Base-by-base conservation (phyloP, 2,797 vertebrate species). In the Cirrhinus mrigala region DNA sequence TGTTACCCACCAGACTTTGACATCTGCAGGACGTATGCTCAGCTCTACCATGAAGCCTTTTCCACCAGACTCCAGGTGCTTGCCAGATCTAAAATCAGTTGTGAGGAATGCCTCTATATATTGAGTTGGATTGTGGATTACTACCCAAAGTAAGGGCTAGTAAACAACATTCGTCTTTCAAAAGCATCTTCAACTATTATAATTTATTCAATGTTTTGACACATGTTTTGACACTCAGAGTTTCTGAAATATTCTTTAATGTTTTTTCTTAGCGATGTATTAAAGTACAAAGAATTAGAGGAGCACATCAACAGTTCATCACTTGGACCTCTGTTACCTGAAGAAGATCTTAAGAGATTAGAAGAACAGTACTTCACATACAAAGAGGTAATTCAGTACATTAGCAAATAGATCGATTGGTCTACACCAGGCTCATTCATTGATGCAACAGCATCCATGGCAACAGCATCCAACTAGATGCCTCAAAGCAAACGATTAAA, bases 61-160 rank as follows among this genome's bases (percentile, higher is more conserved):
- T 94, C 95, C 0, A 88, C 86, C 0, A 94, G 93, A 22, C 78
- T 96, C 0, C 83, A 83, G 6, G 76, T 90, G 73, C 77, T 92
- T 7, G 84, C 92, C 6, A 90, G 93, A 40, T 92, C 93, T 37
- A 92, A 88, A 44, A 90, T 96, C 62, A 93, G 92, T 7, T 46
- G 88, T 1, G 93, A 96, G 1, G 97, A 98, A 86, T 91, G 91
- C 83, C 90, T 90, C 86, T 95, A 96, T 80, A 89, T 99, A 83
- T 95, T 98, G 84, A 80, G 91, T 1, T 98, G 97, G 97, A 94
- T 94, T 89, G 93, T 96, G 73, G 92, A 93, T 81, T 76, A 90
- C 56, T 99, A 98, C 84, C 96, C 96, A 58, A 92, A 94, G 97
- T 98, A 94, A 97, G 97, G 58, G 58, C 58, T 0, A 10, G 2